Evolutionary conservation across 2,797 vertebrate genomes (phyloP).

Genomic region (Enteromius argenteus): DNA sequence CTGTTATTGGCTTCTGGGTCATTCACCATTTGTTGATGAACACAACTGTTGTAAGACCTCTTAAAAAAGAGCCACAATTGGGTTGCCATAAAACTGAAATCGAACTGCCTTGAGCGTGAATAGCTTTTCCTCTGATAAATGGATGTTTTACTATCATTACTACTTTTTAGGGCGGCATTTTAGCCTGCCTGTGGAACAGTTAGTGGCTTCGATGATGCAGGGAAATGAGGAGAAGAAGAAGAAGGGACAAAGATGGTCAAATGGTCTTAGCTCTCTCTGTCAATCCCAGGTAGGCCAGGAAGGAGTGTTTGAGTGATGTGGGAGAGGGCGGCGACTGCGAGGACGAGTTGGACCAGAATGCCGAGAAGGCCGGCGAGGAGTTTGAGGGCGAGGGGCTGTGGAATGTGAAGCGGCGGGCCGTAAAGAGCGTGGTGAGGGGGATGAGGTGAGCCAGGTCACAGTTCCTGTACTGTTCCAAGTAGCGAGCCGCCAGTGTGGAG

Average conservation of each 20-base stretch:
- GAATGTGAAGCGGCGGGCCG: constrained; percentile 91
- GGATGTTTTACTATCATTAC: constrained; percentile 74
- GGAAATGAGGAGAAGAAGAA: constrained; percentile 42
- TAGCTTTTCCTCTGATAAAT: constrained; percentile 88
- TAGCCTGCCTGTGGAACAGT: constrained; percentile 72
- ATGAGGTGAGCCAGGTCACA: constrained; percentile 94
- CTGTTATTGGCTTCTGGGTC: constrained; percentile 72
- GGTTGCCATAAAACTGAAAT: constrained; percentile 81
- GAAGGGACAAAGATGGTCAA: constrained; percentile 73
- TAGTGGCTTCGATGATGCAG: constrained; percentile 67
- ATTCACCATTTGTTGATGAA: constrained; percentile 75
- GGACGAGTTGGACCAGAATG: constrained; percentile 81
- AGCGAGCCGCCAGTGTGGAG: constrained; percentile 83
- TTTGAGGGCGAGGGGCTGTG: constrained; percentile 84
- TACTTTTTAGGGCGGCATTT: constrained; percentile 86
- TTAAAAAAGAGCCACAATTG: constrained; percentile 77
- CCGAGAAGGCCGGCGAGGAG: constrained; percentile 88
- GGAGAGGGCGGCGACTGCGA: constrained; percentile 83
- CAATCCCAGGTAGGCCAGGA: constrained; percentile 97
- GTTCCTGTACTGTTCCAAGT: constrained; percentile 92
- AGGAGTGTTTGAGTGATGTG: constrained; percentile 96
- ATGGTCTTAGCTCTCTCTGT: constrained; percentile 94
- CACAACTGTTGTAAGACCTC: constrained; percentile 60
- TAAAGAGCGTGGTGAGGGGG: constrained; percentile 96
- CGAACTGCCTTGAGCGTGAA: constrained; percentile 93